Evolutionary conservation across 2,888 invertebrate species (phyloP), one percentile per base, ranked within the genome.

Genomic region (Rugalucina vietnamica): DNA sequence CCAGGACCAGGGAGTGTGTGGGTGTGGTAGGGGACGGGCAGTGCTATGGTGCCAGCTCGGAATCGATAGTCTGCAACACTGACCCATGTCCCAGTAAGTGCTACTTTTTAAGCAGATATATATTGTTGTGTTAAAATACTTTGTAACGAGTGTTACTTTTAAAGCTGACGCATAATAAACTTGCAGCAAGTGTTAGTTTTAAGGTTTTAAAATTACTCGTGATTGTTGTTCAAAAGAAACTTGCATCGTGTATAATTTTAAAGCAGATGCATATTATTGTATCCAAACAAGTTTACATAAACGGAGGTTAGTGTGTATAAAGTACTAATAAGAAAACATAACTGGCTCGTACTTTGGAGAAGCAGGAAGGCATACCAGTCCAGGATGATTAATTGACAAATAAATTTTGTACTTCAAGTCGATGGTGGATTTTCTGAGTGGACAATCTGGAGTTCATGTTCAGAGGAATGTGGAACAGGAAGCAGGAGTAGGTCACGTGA

Each of bases 21-120:
- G 87, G 87, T 18, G 57, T 82, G 0, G 76, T 57, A 29, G 87
- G 84, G 24, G 73, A 76, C 27, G 87, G 87, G 8, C 49, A 76
- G 12, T 87, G 87, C 76, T 21, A n/a, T 12, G 87, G 85, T 8
- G 79, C 69, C 1, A 79, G 71, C 29, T 29, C 21, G 8, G 87
- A 87, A 49, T 72, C 73, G 21, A n/a, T 49, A 3, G 8, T 34
- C 12, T 87, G 81, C 78, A 91, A 89, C 82, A 86, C 85, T 10
- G 75, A 88, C 18, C 82, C 80, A 4, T 93, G 93, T 82, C 92
- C 93, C 80, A 86, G 93, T 93, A 85, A 50, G 75, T 69, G 12
- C n/a, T n/a, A n/a, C n/a, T n/a, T n/a, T n/a, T n/a, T n/a, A n/a
- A n/a, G n/a, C n/a, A 49, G 14, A n/a, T n/a, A 49, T n/a, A 49